Conservation (phyloP, 92 coral and sea anemone species). For the Phenganax subtilis region DNA sequence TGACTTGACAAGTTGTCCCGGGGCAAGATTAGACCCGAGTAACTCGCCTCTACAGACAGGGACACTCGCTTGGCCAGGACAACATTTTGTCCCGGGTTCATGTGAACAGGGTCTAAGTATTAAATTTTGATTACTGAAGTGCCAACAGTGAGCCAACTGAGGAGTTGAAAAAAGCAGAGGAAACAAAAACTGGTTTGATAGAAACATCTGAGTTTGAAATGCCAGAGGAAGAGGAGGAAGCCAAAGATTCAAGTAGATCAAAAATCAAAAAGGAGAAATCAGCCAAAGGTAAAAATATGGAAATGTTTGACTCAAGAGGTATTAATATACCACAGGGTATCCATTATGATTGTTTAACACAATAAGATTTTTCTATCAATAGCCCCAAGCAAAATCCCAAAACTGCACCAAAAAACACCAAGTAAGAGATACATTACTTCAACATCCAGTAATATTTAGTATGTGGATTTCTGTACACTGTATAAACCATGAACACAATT, state of each 20-base stretch:
- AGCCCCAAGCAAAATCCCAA: conserved; percentile 30
- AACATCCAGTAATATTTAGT: neutral
- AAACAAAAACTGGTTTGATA: no score
- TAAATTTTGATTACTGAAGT: no score
- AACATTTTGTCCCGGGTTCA: no score
- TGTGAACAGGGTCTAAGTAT: no score
- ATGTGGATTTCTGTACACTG: neutral
- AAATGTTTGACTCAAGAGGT: neutral
- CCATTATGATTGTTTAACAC: neutral
- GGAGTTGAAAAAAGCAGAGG: no score
- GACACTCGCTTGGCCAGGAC: no score
- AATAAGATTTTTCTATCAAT: neutral
- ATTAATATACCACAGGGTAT: neutral
- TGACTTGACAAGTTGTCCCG: no score
- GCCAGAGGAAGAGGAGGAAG: conserved; percentile 18
- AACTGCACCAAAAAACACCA: conserved; percentile 44
- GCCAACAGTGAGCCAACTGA: no score
- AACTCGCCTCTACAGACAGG: no score
- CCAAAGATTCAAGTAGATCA: neutral
- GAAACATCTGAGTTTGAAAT: no score
- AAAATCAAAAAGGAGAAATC: neutral
- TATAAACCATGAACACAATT: neutral
- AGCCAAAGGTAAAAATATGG: neutral
- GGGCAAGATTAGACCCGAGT: no score
- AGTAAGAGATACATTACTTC: conserved; percentile 25